Percentiles rank a stretch among this genome's conserved stretches.
These are phyloP conservation scores for Rissa tridactyla DNA, from an alignment of 2,113 vertebrate genomes.

Conservation along the genomic window DNA sequence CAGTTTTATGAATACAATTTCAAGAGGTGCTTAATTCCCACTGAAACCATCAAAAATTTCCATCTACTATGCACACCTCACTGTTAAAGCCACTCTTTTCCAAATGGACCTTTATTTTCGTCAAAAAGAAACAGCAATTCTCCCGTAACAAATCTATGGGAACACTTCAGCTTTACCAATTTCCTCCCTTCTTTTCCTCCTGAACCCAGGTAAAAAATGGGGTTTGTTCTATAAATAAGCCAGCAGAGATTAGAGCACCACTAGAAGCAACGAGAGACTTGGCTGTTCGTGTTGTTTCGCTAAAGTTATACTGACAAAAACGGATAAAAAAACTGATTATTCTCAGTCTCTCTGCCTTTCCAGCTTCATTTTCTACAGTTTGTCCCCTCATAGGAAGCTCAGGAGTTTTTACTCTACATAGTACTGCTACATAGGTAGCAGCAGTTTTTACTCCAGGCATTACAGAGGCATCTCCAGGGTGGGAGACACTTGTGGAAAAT, in stretches of 20 bases:
- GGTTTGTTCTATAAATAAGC: not conserved
- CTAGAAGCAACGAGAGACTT: not conserved
- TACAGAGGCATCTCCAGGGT: not conserved
- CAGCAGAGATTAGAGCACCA: not conserved
- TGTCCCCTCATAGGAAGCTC: not conserved
- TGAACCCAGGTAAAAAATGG: not conserved
- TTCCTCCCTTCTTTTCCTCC: not conserved
- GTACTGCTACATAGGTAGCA: not conserved
- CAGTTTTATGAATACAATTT: conserved; percentile 4
- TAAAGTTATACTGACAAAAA: not conserved
- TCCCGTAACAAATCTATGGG: not conserved
- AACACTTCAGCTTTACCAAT: not conserved
- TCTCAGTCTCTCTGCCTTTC: not conserved
- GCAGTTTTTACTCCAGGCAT: not conserved
- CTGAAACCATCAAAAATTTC: conserved; percentile 13
- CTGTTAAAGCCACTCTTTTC: not conserved
- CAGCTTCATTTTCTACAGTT: not conserved
- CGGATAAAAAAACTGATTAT: not conserved
- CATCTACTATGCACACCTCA: not conserved
- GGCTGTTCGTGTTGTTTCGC: not conserved
- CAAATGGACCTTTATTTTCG: not conserved
- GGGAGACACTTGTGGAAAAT: not conserved
- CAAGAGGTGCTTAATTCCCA: conserved; percentile 6
- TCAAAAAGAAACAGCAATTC: not conserved
- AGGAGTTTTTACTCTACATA: not conserved